Evolutionary conservation across 2,113 vertebrate species (phyloP).

Genomic region (Phaetusa simplex): DNA sequence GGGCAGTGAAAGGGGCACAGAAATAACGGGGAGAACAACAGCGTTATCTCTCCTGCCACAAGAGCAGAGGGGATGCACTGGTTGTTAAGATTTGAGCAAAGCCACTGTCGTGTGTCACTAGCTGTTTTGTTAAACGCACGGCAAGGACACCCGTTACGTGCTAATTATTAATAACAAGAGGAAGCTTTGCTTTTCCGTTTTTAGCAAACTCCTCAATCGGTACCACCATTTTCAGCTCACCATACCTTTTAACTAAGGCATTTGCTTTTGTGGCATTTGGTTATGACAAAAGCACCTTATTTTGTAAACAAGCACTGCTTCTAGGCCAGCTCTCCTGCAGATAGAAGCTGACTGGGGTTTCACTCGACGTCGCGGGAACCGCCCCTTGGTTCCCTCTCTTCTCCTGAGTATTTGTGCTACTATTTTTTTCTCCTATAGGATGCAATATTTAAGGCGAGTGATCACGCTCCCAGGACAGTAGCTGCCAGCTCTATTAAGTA

Average conservation of each 20-base stretch:
- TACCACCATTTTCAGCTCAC: not conserved
- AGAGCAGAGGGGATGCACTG: not conserved
- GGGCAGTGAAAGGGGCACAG: not conserved
- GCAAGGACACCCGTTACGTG: conserved; percentile 1
- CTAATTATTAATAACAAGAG: not conserved
- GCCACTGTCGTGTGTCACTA: not conserved
- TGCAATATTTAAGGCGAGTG: conserved; percentile 25
- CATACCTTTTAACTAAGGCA: not conserved
- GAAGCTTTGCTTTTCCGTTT: conserved; percentile 13
- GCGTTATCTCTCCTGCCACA: not conserved
- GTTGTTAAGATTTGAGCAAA: not conserved
- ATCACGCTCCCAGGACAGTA: not conserved
- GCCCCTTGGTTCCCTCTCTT: rapidly evolving
- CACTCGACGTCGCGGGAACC: rapidly evolving
- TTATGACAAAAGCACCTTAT: not conserved
- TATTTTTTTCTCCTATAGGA: not conserved
- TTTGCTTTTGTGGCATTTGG: conserved; percentile 2
- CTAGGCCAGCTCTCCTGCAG: not conserved
- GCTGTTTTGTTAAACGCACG: conserved; percentile 38
- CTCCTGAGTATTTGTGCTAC: not conserved
- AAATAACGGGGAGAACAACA: not conserved
- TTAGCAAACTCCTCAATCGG: not conserved
- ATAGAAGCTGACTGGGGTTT: not conserved
- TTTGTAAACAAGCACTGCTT: not conserved
- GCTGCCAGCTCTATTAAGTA: conserved; percentile 20